phyloP scores from a whole-genome alignment of 2,888 invertebrate genomes.

The Drosophila prostipennis region DNA sequence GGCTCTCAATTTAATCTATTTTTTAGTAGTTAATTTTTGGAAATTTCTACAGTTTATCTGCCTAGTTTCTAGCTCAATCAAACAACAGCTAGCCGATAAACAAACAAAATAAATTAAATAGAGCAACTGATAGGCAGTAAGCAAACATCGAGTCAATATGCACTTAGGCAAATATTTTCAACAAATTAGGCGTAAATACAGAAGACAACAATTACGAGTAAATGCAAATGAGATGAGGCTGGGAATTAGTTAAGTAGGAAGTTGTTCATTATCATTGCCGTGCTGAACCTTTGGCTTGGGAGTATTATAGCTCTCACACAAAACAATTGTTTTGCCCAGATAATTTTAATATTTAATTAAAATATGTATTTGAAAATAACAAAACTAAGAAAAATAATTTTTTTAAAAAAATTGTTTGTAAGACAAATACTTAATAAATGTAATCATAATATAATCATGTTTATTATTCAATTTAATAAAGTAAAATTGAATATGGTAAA shows the following conservation, averaged over 20 bases:
- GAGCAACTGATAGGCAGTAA: neutral
- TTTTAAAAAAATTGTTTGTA: too few species aligned
- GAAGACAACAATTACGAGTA: conserved; percentile 20
- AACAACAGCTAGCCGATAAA: neutral
- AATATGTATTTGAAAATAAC: too few species aligned
- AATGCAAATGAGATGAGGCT: conserved; percentile 26
- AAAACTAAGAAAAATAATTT: too few species aligned
- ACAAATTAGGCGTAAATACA: conserved; percentile 11
- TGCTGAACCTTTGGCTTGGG: neutral
- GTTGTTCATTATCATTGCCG: neutral
- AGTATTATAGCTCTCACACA: neutral
- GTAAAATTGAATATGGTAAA: too few species aligned
- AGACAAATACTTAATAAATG: too few species aligned
- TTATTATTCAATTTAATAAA: too few species aligned
- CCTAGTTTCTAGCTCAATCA: neutral
- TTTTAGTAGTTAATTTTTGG: conserved; percentile 9
- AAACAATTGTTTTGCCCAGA: neutral
- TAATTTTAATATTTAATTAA: too few species aligned
- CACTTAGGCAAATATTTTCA: conserved; percentile 23
- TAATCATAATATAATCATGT: too few species aligned
- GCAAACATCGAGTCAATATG: conserved; percentile 1
- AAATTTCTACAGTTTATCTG: conserved; percentile 15
- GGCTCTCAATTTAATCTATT: conserved; percentile 1
- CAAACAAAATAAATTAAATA: neutral
- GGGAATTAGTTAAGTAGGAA: conserved; percentile 23